A percentile compares a stretch with the other conserved stretches of the same genome.
Evolutionary conservation across 2,888 invertebrate species (phyloP).

Genomic region (Apeira syringaria): DNA sequence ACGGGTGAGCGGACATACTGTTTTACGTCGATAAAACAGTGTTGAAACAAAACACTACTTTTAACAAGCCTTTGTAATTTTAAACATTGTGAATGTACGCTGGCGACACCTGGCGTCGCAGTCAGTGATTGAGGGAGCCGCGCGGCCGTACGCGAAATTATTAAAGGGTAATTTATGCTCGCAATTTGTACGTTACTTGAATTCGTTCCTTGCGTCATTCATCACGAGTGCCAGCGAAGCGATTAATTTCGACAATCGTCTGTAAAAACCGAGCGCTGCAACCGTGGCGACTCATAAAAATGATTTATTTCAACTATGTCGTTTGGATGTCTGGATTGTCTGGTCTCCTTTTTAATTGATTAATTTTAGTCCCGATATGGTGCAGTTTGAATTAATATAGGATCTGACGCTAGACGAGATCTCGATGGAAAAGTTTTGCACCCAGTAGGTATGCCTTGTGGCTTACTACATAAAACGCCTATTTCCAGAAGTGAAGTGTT

Average conservation of each 20-base stretch:
- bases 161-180: constrained; percentile 80
- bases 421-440: no score
- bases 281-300: constrained; percentile 22
- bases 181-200: constrained; percentile 79
- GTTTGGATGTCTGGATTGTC: constrained; percentile 2
- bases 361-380: neutral
- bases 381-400: no score
- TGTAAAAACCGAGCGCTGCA: constrained; percentile 58
- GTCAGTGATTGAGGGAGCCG: constrained; percentile 62
- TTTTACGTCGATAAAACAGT: no score
- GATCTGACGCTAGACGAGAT: no score
- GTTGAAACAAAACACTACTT: neutral
- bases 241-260: constrained; percentile 73
- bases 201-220: constrained; percentile 79
- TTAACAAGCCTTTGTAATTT: constrained; percentile 56
- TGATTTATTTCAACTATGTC: constrained; percentile 22
- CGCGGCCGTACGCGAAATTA: constrained; percentile 73
- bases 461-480: no score
- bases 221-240: constrained; percentile 60
- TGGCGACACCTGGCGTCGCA: constrained; percentile 68
- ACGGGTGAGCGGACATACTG: no score
- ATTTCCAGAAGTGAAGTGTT: no score
- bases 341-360: constrained; percentile 13
- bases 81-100: constrained; percentile 66
- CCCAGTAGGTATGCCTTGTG: no score